Base-by-base conservation (phyloP, 1,140 invertebrate genomes). In the Drosophila oshimai region DNA sequence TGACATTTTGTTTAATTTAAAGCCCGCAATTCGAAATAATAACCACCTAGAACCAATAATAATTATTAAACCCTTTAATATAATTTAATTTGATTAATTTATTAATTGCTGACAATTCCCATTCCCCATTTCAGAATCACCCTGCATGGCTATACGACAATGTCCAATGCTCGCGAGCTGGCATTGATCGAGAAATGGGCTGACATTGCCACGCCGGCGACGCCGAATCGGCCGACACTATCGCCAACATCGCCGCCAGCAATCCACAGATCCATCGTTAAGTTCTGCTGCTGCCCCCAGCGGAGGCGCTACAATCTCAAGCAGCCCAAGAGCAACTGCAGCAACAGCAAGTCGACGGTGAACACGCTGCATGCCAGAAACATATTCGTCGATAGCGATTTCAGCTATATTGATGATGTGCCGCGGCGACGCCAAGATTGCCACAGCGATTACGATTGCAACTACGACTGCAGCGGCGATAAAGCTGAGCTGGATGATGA, bases 111-210 rank as follows among this genome's bases (percentile, higher is more conserved):
- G 1, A 0, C 20, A n/a, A 3, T 60, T 39, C 3, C 17, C 3
- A 10, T 22, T 44, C 5, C 22, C 2, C 37, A 6, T 65, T 72
- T 2, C 72, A 89, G 83, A 89, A 88, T 88, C 46, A 80, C 57
- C 60, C 74, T 90, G 68, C 78, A 90, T 90, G 89, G 89, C 77
- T 61, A 76, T 90, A 78, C 68, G 42, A 89, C 81, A 84, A 90
- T 90, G 89, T 87, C 89, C 74, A 90, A 87, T 87, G 89, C 75
- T 87, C 89, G 86, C 62, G 89, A 90, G 64, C 65, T 90, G 78
- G 75, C 89, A 76, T 84, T 90, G 71, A 74, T 90, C 51, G 84
- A 89, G 72, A 90, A 90, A 90, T 90, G 89, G 89, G 72, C 89
- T 81, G 89, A 90, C 64, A 89, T 86, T 78, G 89, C 88, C 57